Evolutionary conservation across 1,140 invertebrate genomes (phyloP).

Genomic region (Pinna nobilis): DNA sequence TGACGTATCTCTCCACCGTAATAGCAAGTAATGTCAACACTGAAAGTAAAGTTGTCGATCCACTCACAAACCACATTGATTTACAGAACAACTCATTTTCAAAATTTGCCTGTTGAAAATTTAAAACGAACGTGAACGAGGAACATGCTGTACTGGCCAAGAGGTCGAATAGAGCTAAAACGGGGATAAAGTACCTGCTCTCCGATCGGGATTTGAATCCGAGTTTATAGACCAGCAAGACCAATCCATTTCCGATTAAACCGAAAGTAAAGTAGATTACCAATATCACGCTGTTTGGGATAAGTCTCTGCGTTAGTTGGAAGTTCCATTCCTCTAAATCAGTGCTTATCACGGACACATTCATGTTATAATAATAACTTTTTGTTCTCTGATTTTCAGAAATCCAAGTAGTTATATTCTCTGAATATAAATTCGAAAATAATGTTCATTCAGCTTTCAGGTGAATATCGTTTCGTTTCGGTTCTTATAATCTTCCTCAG

Average conservation of each 20-base stretch:
- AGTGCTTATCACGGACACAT: no score
- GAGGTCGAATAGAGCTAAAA: slow-evolving; percentile 27
- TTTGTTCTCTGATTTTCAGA: no score
- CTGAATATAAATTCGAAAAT: no score
- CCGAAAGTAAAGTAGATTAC: slow-evolving; percentile 29
- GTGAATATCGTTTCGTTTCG: no score
- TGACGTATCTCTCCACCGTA: slow-evolving; percentile 36
- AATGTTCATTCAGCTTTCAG: no score
- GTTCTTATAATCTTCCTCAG: no score
- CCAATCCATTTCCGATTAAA: slow-evolving; percentile 27
- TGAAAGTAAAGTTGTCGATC: slow-evolving; percentile 30
- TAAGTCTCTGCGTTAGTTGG: slow-evolving; percentile 9
- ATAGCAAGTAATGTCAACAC: slow-evolving; percentile 33
- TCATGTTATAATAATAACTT: no score
- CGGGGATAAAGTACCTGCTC: slow-evolving; percentile 37
- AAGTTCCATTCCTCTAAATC: slow-evolving; percentile 28
- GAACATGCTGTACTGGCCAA: slow-evolving; percentile 28
- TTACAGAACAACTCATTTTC: slow-evolving; percentile 29
- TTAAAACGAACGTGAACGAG: slow-evolving; percentile 32
- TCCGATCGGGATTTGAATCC: slow-evolving; percentile 18
- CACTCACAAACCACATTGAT: slow-evolving; percentile 31
- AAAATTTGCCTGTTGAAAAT: slow-evolving; percentile 33
- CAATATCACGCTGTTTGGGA: slow-evolving; percentile 33
- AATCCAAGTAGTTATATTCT: no score
- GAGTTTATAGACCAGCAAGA: slow-evolving; percentile 27